phyloP scores from a whole-genome alignment of 2,888 invertebrate species.

The Drosophila mercatorum region DNA sequence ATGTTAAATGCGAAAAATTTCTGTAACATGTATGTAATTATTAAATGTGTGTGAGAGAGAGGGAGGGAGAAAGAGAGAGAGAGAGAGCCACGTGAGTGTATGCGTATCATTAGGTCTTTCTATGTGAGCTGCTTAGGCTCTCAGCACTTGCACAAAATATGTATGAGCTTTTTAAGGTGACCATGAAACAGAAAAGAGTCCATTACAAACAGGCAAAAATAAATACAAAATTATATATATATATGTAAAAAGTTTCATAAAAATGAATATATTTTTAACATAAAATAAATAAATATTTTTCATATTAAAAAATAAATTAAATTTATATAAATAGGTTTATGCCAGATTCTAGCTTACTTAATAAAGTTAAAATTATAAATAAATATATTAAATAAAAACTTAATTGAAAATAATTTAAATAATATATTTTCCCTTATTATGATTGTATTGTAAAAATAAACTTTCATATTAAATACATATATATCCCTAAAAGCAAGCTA shows the following conservation, averaged over 20 bases:
- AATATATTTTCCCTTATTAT: no score
- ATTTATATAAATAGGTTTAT: no score
- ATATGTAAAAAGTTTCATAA: neutral
- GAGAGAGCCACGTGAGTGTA: neutral
- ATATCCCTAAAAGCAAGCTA: neutral
- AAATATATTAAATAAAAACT: no score
- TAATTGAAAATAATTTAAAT: no score
- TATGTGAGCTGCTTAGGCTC: constrained; percentile 22
- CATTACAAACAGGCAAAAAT: neutral
- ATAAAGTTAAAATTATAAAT: no score
- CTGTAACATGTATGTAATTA: constrained; percentile 37
- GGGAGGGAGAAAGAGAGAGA: neutral
- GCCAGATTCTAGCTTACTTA: no score
- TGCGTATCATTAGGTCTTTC: constrained; percentile 30
- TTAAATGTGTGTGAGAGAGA: constrained; percentile 1
- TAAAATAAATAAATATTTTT: no score
- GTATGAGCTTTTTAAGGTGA: constrained; percentile 6
- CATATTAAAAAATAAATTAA: no score
- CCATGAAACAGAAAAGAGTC: no score
- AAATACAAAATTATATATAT: neutral
- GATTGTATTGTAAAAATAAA: neutral
- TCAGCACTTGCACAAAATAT: constrained; percentile 4
- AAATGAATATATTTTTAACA: no score
- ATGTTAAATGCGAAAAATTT: constrained; percentile 51
- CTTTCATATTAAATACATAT: no score